These are phyloP conservation scores for Thalassoma bifasciatum DNA, from an alignment of 2,113 vertebrate genomes.

Conservation along the genomic window DNA sequence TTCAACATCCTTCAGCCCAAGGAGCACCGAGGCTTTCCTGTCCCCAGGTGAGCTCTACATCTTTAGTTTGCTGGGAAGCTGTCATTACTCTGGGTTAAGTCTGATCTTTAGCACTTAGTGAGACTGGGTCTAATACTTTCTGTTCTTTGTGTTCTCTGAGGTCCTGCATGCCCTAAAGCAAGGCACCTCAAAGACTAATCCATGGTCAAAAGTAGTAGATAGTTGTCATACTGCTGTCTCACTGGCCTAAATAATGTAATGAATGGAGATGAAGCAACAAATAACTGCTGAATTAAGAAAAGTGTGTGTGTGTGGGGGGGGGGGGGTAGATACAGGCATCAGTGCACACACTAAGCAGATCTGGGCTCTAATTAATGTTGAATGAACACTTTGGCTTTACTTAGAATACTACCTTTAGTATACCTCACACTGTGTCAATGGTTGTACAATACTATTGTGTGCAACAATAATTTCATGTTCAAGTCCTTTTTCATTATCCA, in stretches of 20 bases:
- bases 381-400: constrained; percentile 28
- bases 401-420: not conserved
- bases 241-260: not conserved
- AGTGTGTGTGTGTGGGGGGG: no score
- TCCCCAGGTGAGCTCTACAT: constrained; percentile 70
- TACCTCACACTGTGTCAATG: not conserved
- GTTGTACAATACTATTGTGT: not conserved
- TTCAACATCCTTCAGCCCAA: constrained; percentile 44
- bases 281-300: not conserved
- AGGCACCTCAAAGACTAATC: constrained; percentile 5
- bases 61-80: constrained; percentile 47
- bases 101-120: constrained; percentile 34
- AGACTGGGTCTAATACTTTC: no score
- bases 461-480: not conserved
- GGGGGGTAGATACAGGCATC: constrained; percentile 1
- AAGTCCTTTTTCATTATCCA: no score
- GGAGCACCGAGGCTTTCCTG: constrained; percentile 51
- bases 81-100: constrained; percentile 65
- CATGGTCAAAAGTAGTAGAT: constrained; percentile 1
- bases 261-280: constrained; percentile 1
- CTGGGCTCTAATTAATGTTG: constrained; percentile 15
- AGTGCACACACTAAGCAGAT: constrained; percentile 11
- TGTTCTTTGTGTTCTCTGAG: constrained; percentile 6
- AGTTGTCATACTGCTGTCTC: not conserved
- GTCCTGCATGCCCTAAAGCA: constrained; percentile 14